These are phyloP conservation scores for Syritta pipiens DNA, from an alignment of 2,888 invertebrate genomes.

Conservation along the genomic window DNA sequence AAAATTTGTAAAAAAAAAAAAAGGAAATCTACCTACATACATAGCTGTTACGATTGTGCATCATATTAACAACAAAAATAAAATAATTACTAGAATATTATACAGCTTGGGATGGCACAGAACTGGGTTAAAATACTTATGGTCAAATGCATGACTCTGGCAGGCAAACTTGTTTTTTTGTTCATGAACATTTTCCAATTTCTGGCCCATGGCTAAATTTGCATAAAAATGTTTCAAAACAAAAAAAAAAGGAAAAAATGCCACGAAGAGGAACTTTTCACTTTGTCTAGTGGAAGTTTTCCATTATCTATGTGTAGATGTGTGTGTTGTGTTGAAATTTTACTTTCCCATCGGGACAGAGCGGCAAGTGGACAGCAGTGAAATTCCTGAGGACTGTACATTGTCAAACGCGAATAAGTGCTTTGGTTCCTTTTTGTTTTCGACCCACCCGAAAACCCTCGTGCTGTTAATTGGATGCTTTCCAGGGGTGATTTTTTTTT, in stretches of 20 bases:
- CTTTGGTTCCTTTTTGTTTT: not conserved
- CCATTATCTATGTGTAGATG: constrained; percentile 35
- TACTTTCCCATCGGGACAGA: not conserved
- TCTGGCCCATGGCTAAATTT: constrained; percentile 45
- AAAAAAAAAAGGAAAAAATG: constrained; percentile 9
- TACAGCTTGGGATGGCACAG: not conserved
- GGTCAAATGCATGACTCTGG: constrained; percentile 47
- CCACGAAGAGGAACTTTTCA: constrained; percentile 34
- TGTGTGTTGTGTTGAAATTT: constrained; percentile 22
- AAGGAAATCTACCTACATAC: not conserved
- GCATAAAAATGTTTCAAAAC: constrained; percentile 34
- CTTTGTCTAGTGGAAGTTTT: constrained; percentile 44
- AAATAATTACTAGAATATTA: not conserved
- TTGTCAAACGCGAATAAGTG: not conserved
- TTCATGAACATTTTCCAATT: constrained; percentile 46
- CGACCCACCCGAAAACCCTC: not conserved
- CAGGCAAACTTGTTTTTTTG: constrained; percentile 37
- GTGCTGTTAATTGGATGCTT: constrained; percentile 27
- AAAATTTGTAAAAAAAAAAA: constrained; percentile 8
- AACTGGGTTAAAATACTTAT: constrained; percentile 30
- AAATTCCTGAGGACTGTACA: not conserved
- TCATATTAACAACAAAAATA: constrained; percentile 9
- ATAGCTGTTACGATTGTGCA: constrained; percentile 30
- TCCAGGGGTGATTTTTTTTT: constrained; percentile 13
- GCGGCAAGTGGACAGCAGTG: not conserved